Evolutionary conservation across 2,888 invertebrate species (phyloP).

Genomic region (Dryadula phaetusa): DNA sequence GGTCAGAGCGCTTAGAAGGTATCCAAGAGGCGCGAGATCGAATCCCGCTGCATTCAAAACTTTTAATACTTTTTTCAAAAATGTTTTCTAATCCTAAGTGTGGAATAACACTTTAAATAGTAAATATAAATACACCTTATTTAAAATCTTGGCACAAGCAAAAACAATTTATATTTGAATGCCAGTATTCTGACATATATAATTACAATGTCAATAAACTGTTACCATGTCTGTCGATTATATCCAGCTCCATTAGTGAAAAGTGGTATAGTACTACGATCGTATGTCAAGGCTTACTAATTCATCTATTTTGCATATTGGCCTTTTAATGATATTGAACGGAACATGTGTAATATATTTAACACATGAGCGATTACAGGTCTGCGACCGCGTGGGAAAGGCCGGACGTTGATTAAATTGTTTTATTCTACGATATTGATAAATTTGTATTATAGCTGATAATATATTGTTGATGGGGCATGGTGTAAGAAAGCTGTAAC

Average conservation of each 20-base stretch:
- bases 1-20: too few species aligned
- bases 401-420: slow-evolving; percentile 55
- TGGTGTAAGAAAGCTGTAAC: neutral
- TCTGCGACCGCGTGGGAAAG: slow-evolving; percentile 75
- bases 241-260: slow-evolving; percentile 42
- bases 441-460: slow-evolving; percentile 28
- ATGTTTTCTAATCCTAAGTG: too few species aligned
- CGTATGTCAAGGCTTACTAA: slow-evolving; percentile 72
- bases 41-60: too few species aligned
- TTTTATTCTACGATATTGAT: slow-evolving; percentile 54
- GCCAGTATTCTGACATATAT: slow-evolving; percentile 33
- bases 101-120: too few species aligned
- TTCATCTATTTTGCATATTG: slow-evolving; percentile 70
- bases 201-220: slow-evolving; percentile 42
- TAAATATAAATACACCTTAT: neutral
- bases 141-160: slow-evolving; percentile 38
- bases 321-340: slow-evolving; percentile 65
- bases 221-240: slow-evolving; percentile 38
- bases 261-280: slow-evolving; percentile 48
- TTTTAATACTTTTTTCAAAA: too few species aligned
- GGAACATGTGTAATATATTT: slow-evolving; percentile 59
- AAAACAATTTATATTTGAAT: slow-evolving; percentile 18
- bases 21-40: too few species aligned
- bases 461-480: slow-evolving; percentile 13
- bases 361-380: slow-evolving; percentile 59